A percentile compares a stretch with the other conserved stretches of the same genome.
Evolutionary conservation across 2,888 invertebrate species (phyloP).

Genomic region (Sepioteuthis lessoniana): DNA sequence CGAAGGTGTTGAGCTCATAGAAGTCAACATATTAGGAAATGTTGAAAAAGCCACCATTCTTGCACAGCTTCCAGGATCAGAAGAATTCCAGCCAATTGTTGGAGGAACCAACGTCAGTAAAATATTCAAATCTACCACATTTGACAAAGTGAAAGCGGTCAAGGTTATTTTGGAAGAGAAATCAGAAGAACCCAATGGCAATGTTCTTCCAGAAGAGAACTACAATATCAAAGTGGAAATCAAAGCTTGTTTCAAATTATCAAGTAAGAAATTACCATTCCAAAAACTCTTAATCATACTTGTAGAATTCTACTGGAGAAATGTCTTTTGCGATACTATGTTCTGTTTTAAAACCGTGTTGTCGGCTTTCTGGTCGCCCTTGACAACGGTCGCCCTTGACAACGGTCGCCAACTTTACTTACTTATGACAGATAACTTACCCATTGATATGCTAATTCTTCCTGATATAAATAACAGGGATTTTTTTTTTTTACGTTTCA

Average conservation of each 20-base stretch:
- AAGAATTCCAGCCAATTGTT: background rate
- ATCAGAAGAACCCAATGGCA: background rate
- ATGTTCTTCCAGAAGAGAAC: background rate
- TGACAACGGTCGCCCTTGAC: too few species aligned
- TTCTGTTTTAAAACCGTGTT: too few species aligned
- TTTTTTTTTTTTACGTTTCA: too few species aligned
- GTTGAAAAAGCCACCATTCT: background rate
- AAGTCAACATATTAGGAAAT: background rate
- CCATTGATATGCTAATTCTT: too few species aligned
- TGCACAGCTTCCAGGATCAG: background rate
- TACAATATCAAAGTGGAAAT: background rate
- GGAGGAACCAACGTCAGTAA: background rate
- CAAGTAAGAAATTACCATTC: background rate
- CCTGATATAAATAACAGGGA: too few species aligned
- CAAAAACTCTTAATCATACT: too few species aligned
- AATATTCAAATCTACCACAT: background rate
- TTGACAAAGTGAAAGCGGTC: background rate
- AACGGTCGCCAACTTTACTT: too few species aligned
- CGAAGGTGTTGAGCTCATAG: constrained; percentile 24
- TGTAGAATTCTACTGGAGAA: too few species aligned
- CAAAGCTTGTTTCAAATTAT: background rate
- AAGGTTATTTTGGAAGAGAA: constrained; percentile 8
- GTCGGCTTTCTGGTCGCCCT: too few species aligned
- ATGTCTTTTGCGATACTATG: too few species aligned
- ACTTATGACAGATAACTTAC: too few species aligned